Conservation (phyloP, 35 echinoderm and acorn worm species). For the Lytechinus variegatus region DNA sequence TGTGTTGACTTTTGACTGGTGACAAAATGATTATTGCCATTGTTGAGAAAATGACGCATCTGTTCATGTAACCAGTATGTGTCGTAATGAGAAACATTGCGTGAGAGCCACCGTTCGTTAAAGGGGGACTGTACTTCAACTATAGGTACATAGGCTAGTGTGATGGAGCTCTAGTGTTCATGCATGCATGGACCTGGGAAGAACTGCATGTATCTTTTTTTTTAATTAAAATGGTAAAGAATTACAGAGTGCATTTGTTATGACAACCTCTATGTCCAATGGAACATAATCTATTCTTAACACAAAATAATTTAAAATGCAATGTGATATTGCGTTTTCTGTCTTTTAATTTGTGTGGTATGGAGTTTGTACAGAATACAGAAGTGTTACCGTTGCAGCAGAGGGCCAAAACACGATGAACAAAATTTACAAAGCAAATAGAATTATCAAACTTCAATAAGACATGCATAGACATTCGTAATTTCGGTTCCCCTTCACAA, state of each 20-base stretch:
- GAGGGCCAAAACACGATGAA: no score
- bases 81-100: not conserved
- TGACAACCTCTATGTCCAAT: not conserved
- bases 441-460: no score
- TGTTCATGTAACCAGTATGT: not conserved
- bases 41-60: not conserved
- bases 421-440: no score
- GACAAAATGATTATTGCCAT: slow-evolving; percentile 13
- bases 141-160: not conserved
- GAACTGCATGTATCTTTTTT: not conserved
- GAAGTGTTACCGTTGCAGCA: no score
- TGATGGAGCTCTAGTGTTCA: not conserved
- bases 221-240: not conserved
- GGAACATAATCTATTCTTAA: not conserved
- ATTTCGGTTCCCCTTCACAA: no score
- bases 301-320: no score
- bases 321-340: no score
- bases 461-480: no score
- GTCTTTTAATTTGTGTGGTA: no score
- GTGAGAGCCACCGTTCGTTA: not conserved
- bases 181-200: not conserved
- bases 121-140: not conserved
- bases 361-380: no score
- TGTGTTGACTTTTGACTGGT: not conserved
- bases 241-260: not conserved